Conservation (phyloP, 1,140 invertebrate species). For the Aphelinus atriplicis region DNA sequence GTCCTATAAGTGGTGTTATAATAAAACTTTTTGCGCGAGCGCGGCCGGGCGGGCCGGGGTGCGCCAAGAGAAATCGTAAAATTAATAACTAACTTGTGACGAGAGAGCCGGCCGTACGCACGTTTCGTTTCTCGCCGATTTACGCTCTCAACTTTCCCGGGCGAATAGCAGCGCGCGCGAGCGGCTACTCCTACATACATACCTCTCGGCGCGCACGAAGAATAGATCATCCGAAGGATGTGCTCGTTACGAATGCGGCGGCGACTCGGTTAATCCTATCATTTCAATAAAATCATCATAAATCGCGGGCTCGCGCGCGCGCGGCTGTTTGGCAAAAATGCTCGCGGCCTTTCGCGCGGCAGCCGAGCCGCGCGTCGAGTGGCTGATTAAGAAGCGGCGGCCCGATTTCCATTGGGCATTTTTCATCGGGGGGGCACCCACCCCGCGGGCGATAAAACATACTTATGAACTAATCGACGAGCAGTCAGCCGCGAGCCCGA, state of each 20-base stretch:
- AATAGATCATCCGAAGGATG: background rate
- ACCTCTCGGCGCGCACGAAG: background rate
- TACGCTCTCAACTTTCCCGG: background rate
- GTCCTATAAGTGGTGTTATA: constrained; percentile 8
- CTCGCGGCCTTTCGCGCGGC: too few relatives aligned
- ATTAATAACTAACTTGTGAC: constrained; percentile 18
- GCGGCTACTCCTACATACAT: too few relatives aligned
- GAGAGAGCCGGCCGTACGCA: background rate
- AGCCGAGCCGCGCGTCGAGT: too few relatives aligned
- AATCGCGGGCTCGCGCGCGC: background rate
- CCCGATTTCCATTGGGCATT: background rate
- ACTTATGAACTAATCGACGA: constrained; percentile 8
- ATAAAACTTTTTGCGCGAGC: constrained; percentile 8
- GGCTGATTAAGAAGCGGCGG: background rate
- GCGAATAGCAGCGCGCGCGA: too few relatives aligned
- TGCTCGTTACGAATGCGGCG: too few relatives aligned
- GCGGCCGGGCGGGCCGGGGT: too few relatives aligned
- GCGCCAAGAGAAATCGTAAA: background rate
- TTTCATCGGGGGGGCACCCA: background rate
- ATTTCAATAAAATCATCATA: constrained; percentile 1
- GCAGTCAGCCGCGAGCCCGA: background rate
- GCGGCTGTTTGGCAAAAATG: too few relatives aligned
- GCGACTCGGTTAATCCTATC: background rate
- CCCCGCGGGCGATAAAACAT: constrained; percentile 17
- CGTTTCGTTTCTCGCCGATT: background rate